phyloP scores from a whole-genome alignment of 2,888 invertebrate species.

The Lacanobia oleracea region DNA sequence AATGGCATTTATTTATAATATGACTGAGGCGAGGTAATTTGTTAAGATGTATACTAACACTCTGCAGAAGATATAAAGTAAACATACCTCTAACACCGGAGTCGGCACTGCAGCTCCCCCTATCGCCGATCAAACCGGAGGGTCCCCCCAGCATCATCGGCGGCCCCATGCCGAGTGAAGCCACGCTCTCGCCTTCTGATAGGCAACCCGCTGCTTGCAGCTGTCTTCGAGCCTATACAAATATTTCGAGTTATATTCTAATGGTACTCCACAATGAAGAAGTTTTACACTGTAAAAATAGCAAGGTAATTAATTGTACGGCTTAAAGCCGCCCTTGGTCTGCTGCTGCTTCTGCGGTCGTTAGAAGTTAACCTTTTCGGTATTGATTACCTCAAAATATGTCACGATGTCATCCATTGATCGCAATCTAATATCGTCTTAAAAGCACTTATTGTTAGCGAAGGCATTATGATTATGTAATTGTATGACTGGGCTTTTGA shows the following conservation, averaged over 20 bases:
- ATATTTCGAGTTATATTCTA: not conserved
- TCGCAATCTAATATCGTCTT: not conserved
- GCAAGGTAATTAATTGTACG: not conserved
- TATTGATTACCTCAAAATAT: not conserved
- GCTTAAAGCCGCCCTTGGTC: not conserved
- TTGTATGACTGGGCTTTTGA: not conserved
- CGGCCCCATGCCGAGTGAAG: slow-evolving; percentile 93
- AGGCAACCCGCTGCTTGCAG: slow-evolving; percentile 94
- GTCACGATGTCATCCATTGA: not conserved
- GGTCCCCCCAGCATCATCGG: slow-evolving; percentile 91
- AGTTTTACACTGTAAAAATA: too few species aligned
- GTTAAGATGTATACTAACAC: not conserved
- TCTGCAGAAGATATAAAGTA: not conserved
- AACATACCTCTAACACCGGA: slow-evolving; percentile 94
- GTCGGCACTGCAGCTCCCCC: slow-evolving; percentile 96
- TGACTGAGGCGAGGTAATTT: not conserved
- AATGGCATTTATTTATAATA: not conserved
- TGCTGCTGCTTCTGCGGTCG: not conserved
- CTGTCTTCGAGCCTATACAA: slow-evolving; percentile 92
- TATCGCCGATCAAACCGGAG: slow-evolving; percentile 91
- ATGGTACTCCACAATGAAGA: not conserved
- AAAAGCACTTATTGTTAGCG: not conserved
- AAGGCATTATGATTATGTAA: not conserved
- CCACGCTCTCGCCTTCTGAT: slow-evolving; percentile 95
- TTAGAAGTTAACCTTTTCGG: not conserved